Percentiles rank a stretch among this genome's conserved stretches.
Evolutionary conservation across 2,888 invertebrate species (phyloP).

Genomic region (Torymus aiolomorphi): DNA sequence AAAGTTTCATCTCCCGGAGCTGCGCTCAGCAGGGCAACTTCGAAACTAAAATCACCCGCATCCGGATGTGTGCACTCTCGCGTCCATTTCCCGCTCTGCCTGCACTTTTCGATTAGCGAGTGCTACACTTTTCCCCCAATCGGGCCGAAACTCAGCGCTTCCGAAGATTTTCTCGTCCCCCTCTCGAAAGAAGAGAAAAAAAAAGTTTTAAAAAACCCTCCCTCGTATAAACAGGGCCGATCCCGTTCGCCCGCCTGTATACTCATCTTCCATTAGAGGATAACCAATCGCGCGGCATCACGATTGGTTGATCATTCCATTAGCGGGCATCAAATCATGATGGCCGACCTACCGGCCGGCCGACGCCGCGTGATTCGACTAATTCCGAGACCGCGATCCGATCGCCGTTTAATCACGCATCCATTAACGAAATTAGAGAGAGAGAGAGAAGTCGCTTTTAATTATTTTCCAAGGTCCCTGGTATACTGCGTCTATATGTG

Average conservation of each 20-base stretch:
- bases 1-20: no score
- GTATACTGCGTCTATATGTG: neutral
- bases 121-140: neutral
- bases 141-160: neutral
- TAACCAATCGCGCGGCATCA: slow-evolving; percentile 31
- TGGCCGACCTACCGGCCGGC: neutral
- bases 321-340: slow-evolving; percentile 40
- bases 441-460: slow-evolving; percentile 24
- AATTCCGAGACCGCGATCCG: slow-evolving; percentile 14
- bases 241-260: no score
- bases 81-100: neutral
- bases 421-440: slow-evolving; percentile 41
- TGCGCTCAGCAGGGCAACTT: neutral
- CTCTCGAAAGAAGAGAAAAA: no score
- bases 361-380: neutral
- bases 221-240: no score
- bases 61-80: neutral
- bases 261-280: slow-evolving; percentile 29
- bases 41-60: neutral
- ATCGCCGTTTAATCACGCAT: slow-evolving; percentile 36
- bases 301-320: slow-evolving; percentile 47
- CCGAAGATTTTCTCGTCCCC: neutral
- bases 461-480: slow-evolving; percentile 34
- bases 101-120: neutral
- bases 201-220: no score